Evolutionary conservation across 2,797 vertebrate genomes (phyloP), one percentile per base, ranked within the genome.

Genomic region (Peromyscus nudipes): DNA sequence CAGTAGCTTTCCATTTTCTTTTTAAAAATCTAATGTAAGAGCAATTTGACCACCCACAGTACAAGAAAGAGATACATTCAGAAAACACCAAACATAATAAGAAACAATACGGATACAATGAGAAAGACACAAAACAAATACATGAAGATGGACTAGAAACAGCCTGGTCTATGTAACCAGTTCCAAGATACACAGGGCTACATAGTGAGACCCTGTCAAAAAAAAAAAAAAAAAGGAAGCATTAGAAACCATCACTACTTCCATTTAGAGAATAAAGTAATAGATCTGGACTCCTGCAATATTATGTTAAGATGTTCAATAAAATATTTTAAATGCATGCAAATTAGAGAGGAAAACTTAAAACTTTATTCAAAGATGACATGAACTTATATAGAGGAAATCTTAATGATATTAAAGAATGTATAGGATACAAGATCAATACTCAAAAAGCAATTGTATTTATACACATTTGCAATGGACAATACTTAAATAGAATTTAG

Each of bases 301-400:
- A n/a, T 37, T 79, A 57, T 81, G 5, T 90, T 65, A 97, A 94
- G 81, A n/a, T 79, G 34, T 65, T n/a, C n/a, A 85, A 21, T 49
- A 34, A 67, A 49, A 85, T 25, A 21, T 69, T 92, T 81, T 76
- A 94, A 76, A 76, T 27, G 4, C 10, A 75, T 84, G 31, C 43
- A 84, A 57, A 80, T 86, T 93, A 80, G 77, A 95, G 2, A 93
- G 52, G 34, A 52, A 75, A 92, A 75, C 37, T n/a, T 89, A 52
- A 92, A 95, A 62, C 23, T 81, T 11, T 57, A n/a, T 80, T 91
- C 21, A 19, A 75, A 82, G 52, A 57, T 40, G 19, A 87, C 12
- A 37, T 88, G 25, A 92, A 89, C 11, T 69, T 82, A 55, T 62
- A 85, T 87, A 49, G 29, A 76, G 49, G 37, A 40, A 40, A 71